Evolutionary conservation across 1,140 invertebrate genomes (phyloP).

Genomic region (Heliconius himera): DNA sequence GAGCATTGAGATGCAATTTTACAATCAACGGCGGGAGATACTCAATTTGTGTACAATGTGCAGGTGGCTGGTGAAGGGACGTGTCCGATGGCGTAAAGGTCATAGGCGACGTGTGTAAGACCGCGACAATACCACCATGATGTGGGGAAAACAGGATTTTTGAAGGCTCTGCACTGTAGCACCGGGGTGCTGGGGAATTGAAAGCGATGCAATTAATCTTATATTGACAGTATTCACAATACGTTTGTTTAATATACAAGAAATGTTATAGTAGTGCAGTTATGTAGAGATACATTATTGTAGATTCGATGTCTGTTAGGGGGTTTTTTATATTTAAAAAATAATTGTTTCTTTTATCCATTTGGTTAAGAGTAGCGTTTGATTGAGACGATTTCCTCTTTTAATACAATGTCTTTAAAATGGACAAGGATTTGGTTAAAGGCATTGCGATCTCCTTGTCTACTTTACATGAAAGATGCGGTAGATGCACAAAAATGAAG

Average conservation of each 20-base stretch:
- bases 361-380: too few relatives aligned
- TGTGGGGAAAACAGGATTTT: neutral
- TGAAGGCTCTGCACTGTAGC: neutral
- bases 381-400: neutral
- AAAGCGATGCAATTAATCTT: neutral
- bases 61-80: conserved; percentile 53
- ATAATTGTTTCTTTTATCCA: too few relatives aligned
- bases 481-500: neutral
- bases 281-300: too few relatives aligned
- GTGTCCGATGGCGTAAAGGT: conserved; percentile 39
- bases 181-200: neutral
- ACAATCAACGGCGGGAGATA: conserved; percentile 47
- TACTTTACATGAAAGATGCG: neutral
- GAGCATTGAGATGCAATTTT: conserved; percentile 48
- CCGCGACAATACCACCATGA: neutral
- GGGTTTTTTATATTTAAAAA: too few relatives aligned
- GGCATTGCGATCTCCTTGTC: neutral
- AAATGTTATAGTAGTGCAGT: too few relatives aligned
- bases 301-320: too few relatives aligned
- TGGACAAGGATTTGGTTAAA: neutral
- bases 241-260: neutral
- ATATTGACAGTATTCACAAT: neutral
- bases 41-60: conserved; percentile 37
- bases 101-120: conserved; percentile 22
- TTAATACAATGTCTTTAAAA: neutral